These are phyloP conservation scores for Sesamia nonagrioides DNA, from an alignment of 1,140 invertebrate species.

Conservation along the genomic window DNA sequence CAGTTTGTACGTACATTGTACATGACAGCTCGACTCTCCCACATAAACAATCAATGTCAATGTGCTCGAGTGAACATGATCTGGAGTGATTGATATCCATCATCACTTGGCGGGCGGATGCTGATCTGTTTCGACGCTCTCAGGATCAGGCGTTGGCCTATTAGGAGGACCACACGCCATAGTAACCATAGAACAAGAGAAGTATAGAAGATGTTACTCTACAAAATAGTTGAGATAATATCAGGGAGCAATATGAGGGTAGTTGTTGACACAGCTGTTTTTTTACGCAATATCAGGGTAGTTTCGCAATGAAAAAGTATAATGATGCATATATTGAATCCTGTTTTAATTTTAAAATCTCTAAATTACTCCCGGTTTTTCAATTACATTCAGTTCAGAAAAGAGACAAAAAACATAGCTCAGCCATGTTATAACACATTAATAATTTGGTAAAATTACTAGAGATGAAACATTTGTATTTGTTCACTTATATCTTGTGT, in stretches of 20 bases:
- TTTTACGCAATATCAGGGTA: too few relatives aligned
- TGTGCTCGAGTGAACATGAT: conserved; percentile 25
- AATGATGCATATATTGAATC: too few relatives aligned
- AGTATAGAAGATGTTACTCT: not conserved
- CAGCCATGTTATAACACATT: conserved; percentile 1
- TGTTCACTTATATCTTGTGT: not conserved
- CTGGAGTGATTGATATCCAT: conserved; percentile 33
- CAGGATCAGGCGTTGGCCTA: not conserved
- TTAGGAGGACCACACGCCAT: not conserved
- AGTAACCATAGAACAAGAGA: not conserved
- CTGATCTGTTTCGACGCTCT: conserved; percentile 11
- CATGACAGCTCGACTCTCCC: conserved; percentile 4
- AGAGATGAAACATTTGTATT: not conserved
- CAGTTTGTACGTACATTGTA: not conserved
- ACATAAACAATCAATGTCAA: conserved; percentile 37
- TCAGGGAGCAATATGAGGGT: too few relatives aligned
- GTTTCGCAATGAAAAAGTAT: too few relatives aligned
- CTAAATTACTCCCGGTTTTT: too few relatives aligned
- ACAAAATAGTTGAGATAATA: too few relatives aligned
- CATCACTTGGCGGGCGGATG: conserved; percentile 26
- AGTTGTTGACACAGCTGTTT: too few relatives aligned
- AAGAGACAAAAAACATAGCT: not conserved
- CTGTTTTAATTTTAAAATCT: too few relatives aligned
- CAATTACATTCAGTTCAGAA: not conserved
- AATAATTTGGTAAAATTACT: not conserved